phyloP scores from a whole-genome alignment of 2,113 vertebrate genomes.

The Corythornis vintsioides region DNA sequence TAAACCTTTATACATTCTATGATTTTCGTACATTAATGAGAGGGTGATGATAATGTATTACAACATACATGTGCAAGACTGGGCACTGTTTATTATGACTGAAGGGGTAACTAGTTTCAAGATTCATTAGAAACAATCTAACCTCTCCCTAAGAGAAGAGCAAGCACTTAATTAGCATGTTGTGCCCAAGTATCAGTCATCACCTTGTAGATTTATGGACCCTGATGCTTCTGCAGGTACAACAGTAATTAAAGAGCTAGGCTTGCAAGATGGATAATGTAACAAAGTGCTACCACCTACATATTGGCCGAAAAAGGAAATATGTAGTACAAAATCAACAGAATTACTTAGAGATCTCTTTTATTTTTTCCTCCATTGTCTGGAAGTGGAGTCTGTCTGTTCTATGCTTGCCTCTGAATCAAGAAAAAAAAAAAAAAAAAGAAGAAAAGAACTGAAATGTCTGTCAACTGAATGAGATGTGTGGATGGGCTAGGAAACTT shows the following conservation, averaged over 20 bases:
- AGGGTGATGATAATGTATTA: conserved; percentile 64
- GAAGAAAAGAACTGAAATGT: not conserved
- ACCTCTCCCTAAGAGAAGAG: not conserved
- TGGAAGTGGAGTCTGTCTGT: not conserved
- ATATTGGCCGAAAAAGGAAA: not conserved
- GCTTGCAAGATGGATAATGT: not conserved
- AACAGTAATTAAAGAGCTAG: not conserved
- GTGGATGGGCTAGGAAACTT: not conserved
- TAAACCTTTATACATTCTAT: conserved; percentile 21
- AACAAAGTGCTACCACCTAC: not conserved
- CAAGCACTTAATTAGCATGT: not conserved
- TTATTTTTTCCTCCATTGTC: not conserved
- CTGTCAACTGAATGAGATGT: not conserved
- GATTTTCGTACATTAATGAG: conserved; percentile 33
- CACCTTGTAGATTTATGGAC: not conserved
- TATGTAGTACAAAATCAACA: not conserved
- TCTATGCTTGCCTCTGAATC: not conserved
- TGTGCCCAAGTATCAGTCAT: conserved; percentile 8
- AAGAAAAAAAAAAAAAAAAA: not conserved
- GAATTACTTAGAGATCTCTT: not conserved
- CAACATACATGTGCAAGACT: conserved; percentile 21
- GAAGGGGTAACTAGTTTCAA: not conserved
- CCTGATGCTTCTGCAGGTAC: not conserved
- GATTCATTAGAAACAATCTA: not conserved
- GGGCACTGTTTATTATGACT: conserved; percentile 18